Evolutionary conservation across 2,113 vertebrate species (phyloP).

Genomic region (Istiophorus platypterus): DNA sequence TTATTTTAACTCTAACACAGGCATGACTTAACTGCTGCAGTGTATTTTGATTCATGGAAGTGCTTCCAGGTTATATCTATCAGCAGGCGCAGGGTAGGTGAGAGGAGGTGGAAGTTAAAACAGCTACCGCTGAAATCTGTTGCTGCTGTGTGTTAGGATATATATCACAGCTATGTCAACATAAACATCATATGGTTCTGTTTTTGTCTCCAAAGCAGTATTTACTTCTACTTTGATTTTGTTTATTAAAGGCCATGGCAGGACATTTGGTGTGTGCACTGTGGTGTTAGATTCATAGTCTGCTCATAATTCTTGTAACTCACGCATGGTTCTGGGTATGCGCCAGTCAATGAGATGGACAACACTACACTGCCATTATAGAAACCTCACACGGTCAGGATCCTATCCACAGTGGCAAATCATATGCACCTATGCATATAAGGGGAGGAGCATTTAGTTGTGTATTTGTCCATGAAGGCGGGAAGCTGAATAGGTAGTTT

Average conservation of each 20-base stretch:
- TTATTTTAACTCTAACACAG: conserved; percentile 16
- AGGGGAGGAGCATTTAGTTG: conserved; percentile 43
- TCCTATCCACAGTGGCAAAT: conserved; percentile 58
- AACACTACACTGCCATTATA: conserved; percentile 33
- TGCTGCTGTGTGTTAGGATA: conserved; percentile 54
- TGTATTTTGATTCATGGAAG: conserved; percentile 33
- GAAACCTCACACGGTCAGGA: conserved; percentile 56
- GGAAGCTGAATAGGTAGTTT: conserved; percentile 72
- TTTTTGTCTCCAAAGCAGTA: conserved; percentile 63
- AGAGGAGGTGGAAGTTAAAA: conserved; percentile 37
- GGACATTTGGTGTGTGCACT: conserved; percentile 42
- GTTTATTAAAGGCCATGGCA: conserved; percentile 74
- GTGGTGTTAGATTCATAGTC: conserved; percentile 40
- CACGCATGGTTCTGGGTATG: conserved; percentile 55
- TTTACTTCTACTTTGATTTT: conserved; percentile 77
- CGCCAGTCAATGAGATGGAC: conserved; percentile 67
- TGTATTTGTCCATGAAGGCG: conserved; percentile 7
- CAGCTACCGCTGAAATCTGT: conserved; percentile 41
- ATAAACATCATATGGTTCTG: conserved; percentile 73
- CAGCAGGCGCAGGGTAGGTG: neutral
- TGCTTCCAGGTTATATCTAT: conserved; percentile 37
- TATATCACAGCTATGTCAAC: conserved; percentile 63
- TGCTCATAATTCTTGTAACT: conserved; percentile 56
- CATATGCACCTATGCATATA: conserved; percentile 64
- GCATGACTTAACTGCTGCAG: conserved; percentile 15